phyloP scores from a whole-genome alignment of 2,113 vertebrate species.

The Psephotus haematonotus region DNA sequence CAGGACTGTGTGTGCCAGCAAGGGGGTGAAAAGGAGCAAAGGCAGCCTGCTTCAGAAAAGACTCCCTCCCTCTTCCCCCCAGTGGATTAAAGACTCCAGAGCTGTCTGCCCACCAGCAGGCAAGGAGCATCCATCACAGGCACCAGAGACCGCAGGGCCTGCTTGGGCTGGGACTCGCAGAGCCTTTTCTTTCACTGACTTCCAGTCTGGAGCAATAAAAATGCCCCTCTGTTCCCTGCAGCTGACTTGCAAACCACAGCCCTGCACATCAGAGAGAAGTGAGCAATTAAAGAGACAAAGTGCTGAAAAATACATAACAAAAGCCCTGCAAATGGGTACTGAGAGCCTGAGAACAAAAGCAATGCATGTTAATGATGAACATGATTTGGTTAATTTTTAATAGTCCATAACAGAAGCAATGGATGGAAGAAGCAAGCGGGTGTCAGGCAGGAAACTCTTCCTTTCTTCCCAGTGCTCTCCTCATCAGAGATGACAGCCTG shows the following conservation, averaged over 20 bases:
- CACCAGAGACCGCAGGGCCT: neutral
- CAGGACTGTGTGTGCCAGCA: neutral
- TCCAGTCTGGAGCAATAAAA: constrained; percentile 21
- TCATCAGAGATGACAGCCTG: neutral
- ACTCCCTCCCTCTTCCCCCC: accelerated
- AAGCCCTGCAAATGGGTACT: constrained; percentile 33
- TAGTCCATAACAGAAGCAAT: neutral
- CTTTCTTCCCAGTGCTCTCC: neutral
- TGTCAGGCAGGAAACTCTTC: constrained; percentile 4
- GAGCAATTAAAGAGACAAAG: constrained; percentile 71
- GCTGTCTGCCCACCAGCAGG: neutral
- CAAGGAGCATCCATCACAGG: neutral
- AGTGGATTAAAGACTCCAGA: neutral
- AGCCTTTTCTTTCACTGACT: neutral
- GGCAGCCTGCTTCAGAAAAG: neutral
- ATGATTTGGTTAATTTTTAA: constrained; percentile 65
- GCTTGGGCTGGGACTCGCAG: neutral
- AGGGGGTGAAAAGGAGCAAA: neutral
- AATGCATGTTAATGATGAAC: constrained; percentile 12
- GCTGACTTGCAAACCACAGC: constrained; percentile 33
- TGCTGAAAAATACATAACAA: constrained; percentile 72
- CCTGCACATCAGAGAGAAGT: constrained; percentile 32
- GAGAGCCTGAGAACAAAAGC: constrained; percentile 41
- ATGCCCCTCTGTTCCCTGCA: constrained; percentile 15
- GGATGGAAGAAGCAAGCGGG: neutral